Evolutionary conservation across 1,140 invertebrate species (phyloP), one percentile per base, ranked within the genome.

Genomic region (Mamestra configurata): DNA sequence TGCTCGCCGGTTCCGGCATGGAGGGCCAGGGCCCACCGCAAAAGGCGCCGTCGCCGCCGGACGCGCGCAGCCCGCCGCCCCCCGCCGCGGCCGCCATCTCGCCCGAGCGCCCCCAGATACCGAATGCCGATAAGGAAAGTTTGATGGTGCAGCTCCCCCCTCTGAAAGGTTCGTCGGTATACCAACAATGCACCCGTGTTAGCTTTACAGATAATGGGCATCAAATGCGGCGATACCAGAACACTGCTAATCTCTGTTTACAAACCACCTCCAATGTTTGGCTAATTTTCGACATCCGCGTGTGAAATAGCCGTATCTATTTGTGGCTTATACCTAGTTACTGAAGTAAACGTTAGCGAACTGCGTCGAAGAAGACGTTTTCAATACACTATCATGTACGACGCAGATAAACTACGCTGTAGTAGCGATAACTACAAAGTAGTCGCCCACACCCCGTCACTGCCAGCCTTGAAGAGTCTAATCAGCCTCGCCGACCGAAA

Each of bases 141-240:
- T 86, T 94, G 79, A 92, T 95, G 89, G 92, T 93, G 70, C 94
- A 95, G 80, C 86, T 95, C 84, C 91, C 95, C n/a, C 84, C 90
- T 49, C 88, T 95, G 24, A 95, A 94, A 95, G 95, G 95, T 95
- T 89, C 84, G 88, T 88, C 86, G 37, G 46, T 64, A 31, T 24
- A 51, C 46, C 80, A 43, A 81, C 71, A 57, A 20, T 73, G 71
- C 71, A 40, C 71, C 53, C 53, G 46, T 49, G 53, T 76, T 51
- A 20, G 22, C 46, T 57, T 79, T 82, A 57, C 77, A 46, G 51
- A 72, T 71, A 31, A 40, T 31, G 46, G 46, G n/a, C 43, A 51
- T 53, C 27, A 73, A 73, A 22, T 55, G 40, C 64, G 49, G 24
- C 55, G 49, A 77, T 20, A 61, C 53, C 40, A 35, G 37, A 59